phyloP scores from a whole-genome alignment of 2,113 vertebrate species.

The Arizona elegans region DNA sequence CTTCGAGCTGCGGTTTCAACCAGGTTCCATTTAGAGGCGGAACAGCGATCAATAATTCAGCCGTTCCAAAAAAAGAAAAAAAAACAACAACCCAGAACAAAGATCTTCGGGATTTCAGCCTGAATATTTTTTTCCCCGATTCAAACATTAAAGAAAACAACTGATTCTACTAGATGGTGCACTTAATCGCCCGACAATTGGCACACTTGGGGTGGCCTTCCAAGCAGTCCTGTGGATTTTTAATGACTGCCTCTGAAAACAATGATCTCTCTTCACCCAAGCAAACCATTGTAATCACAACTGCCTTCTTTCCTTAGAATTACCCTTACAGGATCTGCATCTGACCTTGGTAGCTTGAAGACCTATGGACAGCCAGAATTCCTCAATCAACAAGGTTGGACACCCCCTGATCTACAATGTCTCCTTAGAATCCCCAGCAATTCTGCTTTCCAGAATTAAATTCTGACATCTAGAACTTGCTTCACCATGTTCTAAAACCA shows the following conservation, averaged over 20 bases:
- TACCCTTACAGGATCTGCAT: neutral
- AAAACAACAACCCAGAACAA: neutral
- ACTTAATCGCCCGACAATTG: neutral
- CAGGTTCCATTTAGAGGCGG: constrained; percentile 20
- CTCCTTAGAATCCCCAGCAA: constrained; percentile 40
- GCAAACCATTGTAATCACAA: neutral
- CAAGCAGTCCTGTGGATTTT: neutral
- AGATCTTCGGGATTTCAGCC: constrained; percentile 10
- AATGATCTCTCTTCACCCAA: neutral
- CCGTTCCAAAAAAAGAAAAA: neutral
- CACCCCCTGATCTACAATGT: neutral
- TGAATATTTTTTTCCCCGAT: constrained; percentile 28
- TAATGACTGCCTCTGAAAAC: neutral
- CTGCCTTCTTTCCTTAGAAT: neutral
- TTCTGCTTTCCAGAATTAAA: constrained; percentile 13
- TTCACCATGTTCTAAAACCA: neutral
- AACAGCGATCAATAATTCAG: constrained; percentile 35
- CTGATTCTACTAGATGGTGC: neutral
- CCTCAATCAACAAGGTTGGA: neutral
- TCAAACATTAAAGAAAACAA: constrained; percentile 31
- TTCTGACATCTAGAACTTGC: neutral
- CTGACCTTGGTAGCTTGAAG: neutral
- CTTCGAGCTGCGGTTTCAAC: neutral
- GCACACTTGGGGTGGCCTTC: neutral
- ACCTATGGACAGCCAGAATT: neutral